phyloP scores from a whole-genome alignment of 2,888 invertebrate genomes.

The Dascillus cervinus region DNA sequence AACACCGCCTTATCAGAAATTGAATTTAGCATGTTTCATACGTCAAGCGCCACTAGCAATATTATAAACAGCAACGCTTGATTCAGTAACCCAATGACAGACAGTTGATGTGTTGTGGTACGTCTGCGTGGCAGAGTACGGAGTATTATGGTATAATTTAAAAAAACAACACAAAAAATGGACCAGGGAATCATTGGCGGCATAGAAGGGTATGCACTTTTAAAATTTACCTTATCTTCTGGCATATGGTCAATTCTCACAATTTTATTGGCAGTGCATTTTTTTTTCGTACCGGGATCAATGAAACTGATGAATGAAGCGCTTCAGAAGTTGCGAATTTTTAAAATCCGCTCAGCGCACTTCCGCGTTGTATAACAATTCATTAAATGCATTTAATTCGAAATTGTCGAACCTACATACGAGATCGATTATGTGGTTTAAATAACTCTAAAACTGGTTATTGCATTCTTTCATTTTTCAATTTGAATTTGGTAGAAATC shows the following conservation, averaged over 20 bases:
- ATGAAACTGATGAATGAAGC: too few species aligned
- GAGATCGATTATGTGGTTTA: too few species aligned
- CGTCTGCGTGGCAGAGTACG: conserved; percentile 8
- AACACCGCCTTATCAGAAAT: conserved; percentile 14
- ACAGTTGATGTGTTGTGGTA: conserved; percentile 8
- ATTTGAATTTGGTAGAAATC: not conserved
- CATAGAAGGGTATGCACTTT: conserved; percentile 34
- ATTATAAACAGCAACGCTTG: conserved; percentile 3
- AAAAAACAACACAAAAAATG: conserved; percentile 11
- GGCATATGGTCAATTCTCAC: too few species aligned
- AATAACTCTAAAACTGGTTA: conserved; percentile 1
- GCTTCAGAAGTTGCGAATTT: too few species aligned
- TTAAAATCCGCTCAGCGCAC: too few species aligned
- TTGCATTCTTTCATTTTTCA: too few species aligned
- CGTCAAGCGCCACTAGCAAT: conserved; percentile 5
- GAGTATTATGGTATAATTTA: conserved; percentile 5
- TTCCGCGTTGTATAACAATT: too few species aligned
- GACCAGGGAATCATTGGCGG: conserved; percentile 32
- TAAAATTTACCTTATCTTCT: too few species aligned
- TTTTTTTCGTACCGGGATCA: too few species aligned
- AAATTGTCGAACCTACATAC: too few species aligned
- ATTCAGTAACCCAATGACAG: conserved; percentile 9
- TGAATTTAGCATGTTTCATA: conserved; percentile 6
- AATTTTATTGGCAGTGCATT: too few species aligned
- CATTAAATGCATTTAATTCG: too few species aligned